Evolutionary conservation across 2,113 vertebrate genomes (phyloP), one percentile per base, ranked within the genome.

Genomic region (Microcebus ravelobensis): DNA sequence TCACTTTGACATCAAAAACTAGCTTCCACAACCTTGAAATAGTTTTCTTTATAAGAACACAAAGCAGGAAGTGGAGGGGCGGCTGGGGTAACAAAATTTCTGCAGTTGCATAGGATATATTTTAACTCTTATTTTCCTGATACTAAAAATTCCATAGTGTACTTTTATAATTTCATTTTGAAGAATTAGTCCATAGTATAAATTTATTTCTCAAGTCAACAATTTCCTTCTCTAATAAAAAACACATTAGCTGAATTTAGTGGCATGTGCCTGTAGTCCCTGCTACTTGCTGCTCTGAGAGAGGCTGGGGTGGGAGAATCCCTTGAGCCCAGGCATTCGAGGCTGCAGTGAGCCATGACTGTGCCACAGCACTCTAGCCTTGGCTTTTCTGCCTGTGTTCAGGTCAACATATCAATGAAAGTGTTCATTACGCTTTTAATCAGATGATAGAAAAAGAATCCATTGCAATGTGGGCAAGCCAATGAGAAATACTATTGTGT

Each of bases 1-100:
- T 90, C 59, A 79, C 36, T 83, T 57, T 42, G 88, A 95, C 91
- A 91, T 91, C 45, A 71, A 77, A 95, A 92, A 85, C 36, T 61
- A 83, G 42, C 63, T 82, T 90, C 70, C 90, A 34, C 36, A 55
- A 55, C 63, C 63, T 91, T 57, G 63, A 85, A 91, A 34, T 23
- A 8, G 55, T 96, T 91, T 94, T 63, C 94, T 89, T 70, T 79
- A 70, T 82, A 91, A 68, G 80, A 94, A 57, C 48, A 73, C 70
- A 70, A 84, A 67, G 87, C 87, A 92, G 96, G 90, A 96, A 92
- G 59, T 63, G n/a, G 63, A 91, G 5, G 14, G 59, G 65, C 61
- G 34, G 39, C 59, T 21, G 39, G 71, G 31, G 21, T 68, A 80
- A 84, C 55, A 50, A 67, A 77, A 79, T 63, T 45, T 70, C 73